Percentiles rank a stretch among this genome's conserved stretches.
Evolutionary conservation across 2,113 vertebrate genomes (phyloP).

Genomic region (Collichthys lucidus): DNA sequence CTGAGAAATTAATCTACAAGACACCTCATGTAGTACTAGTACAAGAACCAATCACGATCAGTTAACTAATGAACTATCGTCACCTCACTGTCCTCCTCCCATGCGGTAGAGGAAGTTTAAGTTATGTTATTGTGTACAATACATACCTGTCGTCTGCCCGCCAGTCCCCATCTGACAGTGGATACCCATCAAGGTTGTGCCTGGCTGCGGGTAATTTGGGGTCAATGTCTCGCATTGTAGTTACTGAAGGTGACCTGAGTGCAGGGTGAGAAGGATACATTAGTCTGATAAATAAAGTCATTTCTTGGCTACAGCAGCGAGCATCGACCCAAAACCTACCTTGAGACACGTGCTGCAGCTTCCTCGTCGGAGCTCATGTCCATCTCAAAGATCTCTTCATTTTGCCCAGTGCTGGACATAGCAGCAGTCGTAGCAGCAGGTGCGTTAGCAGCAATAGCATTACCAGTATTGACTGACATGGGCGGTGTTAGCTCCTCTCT

Average conservation of each 20-base stretch:
- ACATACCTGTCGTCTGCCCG: slow-evolving; percentile 87
- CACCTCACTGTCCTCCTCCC: too few species aligned
- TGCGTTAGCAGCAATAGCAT: slow-evolving; percentile 57
- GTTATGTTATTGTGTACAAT: too few species aligned
- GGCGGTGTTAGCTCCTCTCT: slow-evolving; percentile 89
- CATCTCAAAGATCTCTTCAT: slow-evolving; percentile 90
- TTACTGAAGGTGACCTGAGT: slow-evolving; percentile 87
- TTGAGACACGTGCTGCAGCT: slow-evolving; percentile 81
- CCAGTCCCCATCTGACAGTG: slow-evolving; percentile 96
- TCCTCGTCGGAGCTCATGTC: slow-evolving; percentile 96
- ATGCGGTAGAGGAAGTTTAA: too few species aligned
- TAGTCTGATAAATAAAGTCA: background rate
- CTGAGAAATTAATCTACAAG: too few species aligned
- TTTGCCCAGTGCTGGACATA: slow-evolving; percentile 61
- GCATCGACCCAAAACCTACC: slow-evolving; percentile 77
- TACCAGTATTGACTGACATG: slow-evolving; percentile 63
- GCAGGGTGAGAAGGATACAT: background rate
- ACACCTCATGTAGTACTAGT: too few species aligned
- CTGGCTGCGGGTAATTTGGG: slow-evolving; percentile 88
- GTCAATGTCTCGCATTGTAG: slow-evolving; percentile 88
- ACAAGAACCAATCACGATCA: too few species aligned
- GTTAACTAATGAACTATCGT: too few species aligned
- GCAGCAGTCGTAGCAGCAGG: slow-evolving; percentile 54
- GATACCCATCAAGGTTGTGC: slow-evolving; percentile 89
- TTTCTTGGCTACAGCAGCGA: background rate